Conservation (phyloP, 2,113 vertebrate species). For the Sebastes schlegelii region DNA sequence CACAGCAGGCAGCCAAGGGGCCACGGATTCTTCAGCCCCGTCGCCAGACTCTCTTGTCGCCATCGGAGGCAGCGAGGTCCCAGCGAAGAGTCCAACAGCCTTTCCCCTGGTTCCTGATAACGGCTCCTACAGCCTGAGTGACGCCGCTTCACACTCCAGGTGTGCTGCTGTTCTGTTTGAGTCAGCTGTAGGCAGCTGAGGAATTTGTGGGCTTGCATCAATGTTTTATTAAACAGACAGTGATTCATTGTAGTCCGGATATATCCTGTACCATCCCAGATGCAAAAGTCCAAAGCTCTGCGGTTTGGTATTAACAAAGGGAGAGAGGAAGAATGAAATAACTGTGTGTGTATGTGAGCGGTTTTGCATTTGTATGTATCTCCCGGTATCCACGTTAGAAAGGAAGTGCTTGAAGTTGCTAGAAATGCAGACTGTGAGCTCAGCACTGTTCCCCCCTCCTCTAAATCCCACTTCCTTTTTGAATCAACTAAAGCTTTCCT, state of each 20-base stretch:
- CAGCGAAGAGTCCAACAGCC: conserved; percentile 85
- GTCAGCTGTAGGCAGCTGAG: conserved; percentile 43
- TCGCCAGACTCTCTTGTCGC: conserved; percentile 82
- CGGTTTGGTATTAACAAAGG: conserved; percentile 62
- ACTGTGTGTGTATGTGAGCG: neutral
- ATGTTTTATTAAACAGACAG: conserved; percentile 59
- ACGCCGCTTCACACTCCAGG: conserved; percentile 91
- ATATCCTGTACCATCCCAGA: conserved; percentile 49
- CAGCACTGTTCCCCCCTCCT: conserved; percentile 54
- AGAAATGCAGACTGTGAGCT: conserved; percentile 76
- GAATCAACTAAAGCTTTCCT: conserved; percentile 62
- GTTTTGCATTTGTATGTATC: conserved; percentile 54
- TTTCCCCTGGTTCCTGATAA: conserved; percentile 86
- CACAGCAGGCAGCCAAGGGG: conserved; percentile 82
- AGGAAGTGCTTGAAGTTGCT: conserved; percentile 71
- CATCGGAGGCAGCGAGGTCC: conserved; percentile 82
- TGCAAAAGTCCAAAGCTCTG: conserved; percentile 62
- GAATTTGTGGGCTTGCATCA: conserved; percentile 40
- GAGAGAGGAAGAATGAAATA: conserved; percentile 39
- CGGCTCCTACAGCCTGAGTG: conserved; percentile 87
- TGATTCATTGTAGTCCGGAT: conserved; percentile 67
- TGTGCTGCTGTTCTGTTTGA: conserved; percentile 63
- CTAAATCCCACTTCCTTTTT: conserved; percentile 72
- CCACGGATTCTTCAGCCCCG: conserved; percentile 81
- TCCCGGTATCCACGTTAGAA: conserved; percentile 57